phyloP scores from a whole-genome alignment of 1,140 invertebrate species.

The Rhopalosiphum padi region DNA sequence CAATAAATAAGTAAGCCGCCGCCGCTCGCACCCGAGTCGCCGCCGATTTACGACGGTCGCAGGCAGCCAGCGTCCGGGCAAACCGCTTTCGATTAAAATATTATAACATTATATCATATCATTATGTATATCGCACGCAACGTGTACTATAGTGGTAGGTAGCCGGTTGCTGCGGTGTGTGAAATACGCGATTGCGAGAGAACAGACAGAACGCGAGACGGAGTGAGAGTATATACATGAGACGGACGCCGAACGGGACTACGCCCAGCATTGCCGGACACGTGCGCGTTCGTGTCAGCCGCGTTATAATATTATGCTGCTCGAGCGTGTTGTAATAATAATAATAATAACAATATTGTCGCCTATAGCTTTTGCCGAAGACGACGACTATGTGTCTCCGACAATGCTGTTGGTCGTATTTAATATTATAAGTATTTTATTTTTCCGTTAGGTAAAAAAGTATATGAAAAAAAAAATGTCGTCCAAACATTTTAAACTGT shows the following conservation, averaged over 20 bases:
- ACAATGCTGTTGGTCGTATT: no score
- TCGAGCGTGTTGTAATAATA: not conserved
- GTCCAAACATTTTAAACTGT: no score
- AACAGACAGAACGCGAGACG: no score
- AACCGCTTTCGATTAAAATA: constrained; percentile 42
- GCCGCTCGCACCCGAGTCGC: no score
- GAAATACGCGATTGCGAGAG: not conserved
- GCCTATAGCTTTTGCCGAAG: not conserved
- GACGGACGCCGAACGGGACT: not conserved
- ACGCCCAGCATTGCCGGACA: not conserved
- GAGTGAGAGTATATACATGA: no score
- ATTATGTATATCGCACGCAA: not conserved
- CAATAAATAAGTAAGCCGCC: not conserved
- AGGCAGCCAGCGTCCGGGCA: not conserved
- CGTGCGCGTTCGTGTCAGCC: not conserved
- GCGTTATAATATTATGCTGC: not conserved
- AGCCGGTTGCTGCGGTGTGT: not conserved
- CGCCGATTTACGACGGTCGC: constrained; percentile 14
- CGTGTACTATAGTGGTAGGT: not conserved
- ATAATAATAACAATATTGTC: not conserved
- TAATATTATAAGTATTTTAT: no score
- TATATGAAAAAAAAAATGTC: no score
- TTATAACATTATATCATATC: not conserved
- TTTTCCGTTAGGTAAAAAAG: no score
- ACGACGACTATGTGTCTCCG: not conserved